Conservation (phyloP, 2,888 invertebrate genomes). For the Bedellia somnulentella region DNA sequence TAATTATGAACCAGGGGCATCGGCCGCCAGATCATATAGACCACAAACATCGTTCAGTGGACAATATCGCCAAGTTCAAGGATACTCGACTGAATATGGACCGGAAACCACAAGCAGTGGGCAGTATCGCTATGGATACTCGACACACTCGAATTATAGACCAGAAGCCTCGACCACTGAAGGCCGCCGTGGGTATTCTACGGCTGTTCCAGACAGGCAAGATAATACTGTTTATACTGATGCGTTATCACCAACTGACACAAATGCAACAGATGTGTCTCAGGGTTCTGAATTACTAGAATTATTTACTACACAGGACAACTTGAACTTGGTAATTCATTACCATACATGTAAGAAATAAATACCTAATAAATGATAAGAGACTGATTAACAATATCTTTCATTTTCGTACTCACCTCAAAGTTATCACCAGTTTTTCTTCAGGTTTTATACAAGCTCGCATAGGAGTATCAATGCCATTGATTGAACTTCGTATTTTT, state of each 20-base stretch:
- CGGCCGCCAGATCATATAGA: slow-evolving; percentile 16
- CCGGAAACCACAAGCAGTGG: slow-evolving; percentile 13
- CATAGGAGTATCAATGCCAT: too few relatives aligned
- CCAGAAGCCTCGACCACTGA: slow-evolving; percentile 14
- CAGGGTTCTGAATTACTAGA: slow-evolving; percentile 16
- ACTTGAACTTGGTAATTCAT: slow-evolving; percentile 9
- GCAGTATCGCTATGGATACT: slow-evolving; percentile 13
- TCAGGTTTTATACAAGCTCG: too few relatives aligned
- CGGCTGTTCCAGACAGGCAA: slow-evolving; percentile 15
- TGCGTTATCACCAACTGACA: slow-evolving; percentile 16
- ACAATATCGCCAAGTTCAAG: slow-evolving; percentile 15
- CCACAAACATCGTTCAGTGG: slow-evolving; percentile 15
- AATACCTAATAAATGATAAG: slow-evolving; percentile 13
- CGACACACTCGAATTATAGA: slow-evolving; percentile 15
- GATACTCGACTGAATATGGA: slow-evolving; percentile 15
- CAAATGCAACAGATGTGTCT: slow-evolving; percentile 16
- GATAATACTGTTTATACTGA: slow-evolving; percentile 14
- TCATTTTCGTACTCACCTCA: too few relatives aligned
- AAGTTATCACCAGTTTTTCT: too few relatives aligned
- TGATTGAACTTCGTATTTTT: too few relatives aligned
- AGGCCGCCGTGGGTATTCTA: slow-evolving; percentile 13
- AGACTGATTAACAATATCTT: slow-evolving; percentile 13
- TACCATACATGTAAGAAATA: too few relatives aligned
- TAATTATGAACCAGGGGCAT: slow-evolving; percentile 15
- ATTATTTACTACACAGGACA: slow-evolving; percentile 13